A percentile compares a stretch with the other conserved stretches of the same genome.
Evolutionary conservation across 2,888 invertebrate genomes (phyloP).

Genomic region (Thumatha senex): DNA sequence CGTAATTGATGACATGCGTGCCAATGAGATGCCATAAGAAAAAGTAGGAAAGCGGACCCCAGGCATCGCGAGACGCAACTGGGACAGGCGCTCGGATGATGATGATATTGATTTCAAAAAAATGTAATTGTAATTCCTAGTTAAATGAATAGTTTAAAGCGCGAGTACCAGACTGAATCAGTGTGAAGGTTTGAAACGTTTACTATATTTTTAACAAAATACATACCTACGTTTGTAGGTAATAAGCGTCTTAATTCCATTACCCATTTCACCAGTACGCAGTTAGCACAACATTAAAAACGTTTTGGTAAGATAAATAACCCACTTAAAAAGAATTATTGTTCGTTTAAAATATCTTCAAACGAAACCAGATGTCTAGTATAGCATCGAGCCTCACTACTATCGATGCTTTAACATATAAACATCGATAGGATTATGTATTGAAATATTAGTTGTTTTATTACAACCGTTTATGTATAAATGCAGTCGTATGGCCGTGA

Average conservation of each 20-base stretch:
- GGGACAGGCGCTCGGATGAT: too few relatives aligned
- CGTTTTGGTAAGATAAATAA: constrained; percentile 1
- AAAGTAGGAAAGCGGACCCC: too few relatives aligned
- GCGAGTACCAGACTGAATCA: neutral
- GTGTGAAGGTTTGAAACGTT: neutral
- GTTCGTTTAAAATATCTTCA: neutral
- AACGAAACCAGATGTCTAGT: neutral
- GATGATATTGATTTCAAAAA: too few relatives aligned
- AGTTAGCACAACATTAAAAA: neutral
- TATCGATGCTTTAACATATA: neutral
- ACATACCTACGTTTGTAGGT: neutral
- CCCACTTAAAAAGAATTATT: constrained; percentile 1
- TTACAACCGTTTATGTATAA: constrained; percentile 18
- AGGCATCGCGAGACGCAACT: too few relatives aligned
- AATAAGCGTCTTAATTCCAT: constrained; percentile 4
- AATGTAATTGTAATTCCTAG: too few relatives aligned
- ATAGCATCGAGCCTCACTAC: neutral
- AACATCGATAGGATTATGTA: constrained; percentile 13
- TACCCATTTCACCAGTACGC: neutral
- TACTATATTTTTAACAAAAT: constrained; percentile 4
- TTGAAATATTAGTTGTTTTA: constrained; percentile 26
- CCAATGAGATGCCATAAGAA: too few relatives aligned
- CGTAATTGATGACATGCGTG: too few relatives aligned
- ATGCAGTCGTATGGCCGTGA: constrained; percentile 36
- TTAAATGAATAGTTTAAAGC: too few relatives aligned